A percentile compares a stretch with the other conserved stretches of the same genome.
phyloP scores from a whole-genome alignment of 2,113 vertebrate species.

The Galemys pyrenaicus region DNA sequence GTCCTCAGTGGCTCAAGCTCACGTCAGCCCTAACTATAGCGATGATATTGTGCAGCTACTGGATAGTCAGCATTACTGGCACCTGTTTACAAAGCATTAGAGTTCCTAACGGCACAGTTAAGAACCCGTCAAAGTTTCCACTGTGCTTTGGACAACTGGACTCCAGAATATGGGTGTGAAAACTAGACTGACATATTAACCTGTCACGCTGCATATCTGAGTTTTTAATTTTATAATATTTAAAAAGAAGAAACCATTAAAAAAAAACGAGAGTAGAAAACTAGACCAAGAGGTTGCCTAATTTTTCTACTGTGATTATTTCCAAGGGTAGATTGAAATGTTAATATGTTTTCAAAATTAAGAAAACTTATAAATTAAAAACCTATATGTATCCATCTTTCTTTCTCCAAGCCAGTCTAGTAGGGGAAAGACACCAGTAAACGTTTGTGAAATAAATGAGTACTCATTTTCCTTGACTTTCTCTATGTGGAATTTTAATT shows the following conservation, averaged over 20 bases:
- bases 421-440: background rate
- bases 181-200: background rate
- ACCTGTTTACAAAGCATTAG: background rate
- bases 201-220: background rate
- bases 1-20: background rate
- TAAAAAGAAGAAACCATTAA: background rate
- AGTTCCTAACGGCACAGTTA: background rate
- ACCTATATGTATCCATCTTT: background rate
- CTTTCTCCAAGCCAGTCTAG: background rate
- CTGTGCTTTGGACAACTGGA: background rate
- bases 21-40: background rate
- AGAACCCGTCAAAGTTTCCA: conserved; percentile 29
- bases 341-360: background rate
- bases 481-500: background rate
- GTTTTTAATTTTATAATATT: background rate
- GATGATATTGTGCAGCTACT: background rate
- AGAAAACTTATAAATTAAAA: background rate
- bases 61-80: background rate
- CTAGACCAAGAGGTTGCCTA: background rate
- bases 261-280: background rate
- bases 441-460: background rate
- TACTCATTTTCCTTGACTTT: background rate
- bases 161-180: background rate
- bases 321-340: conserved; percentile 12
- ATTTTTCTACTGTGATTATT: background rate